Percentiles rank a stretch among this genome's conserved stretches.
Evolutionary conservation across 2,888 invertebrate genomes (phyloP).

Genomic region (Eumacrocentrus americanus): DNA sequence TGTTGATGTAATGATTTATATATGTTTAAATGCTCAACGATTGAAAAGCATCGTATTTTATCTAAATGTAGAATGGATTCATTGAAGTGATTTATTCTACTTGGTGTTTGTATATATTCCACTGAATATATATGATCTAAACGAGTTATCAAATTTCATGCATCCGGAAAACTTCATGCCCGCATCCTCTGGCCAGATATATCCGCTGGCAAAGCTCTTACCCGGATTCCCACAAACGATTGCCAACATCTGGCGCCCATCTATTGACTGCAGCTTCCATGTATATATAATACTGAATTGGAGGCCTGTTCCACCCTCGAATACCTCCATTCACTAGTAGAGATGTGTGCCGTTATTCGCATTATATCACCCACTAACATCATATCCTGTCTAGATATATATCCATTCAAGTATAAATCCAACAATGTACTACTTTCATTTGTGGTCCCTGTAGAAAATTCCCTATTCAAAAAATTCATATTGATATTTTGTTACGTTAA

Average conservation of each 20-base stretch:
- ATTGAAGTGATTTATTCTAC: background rate
- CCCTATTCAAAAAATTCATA: background rate
- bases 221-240: slow-evolving; percentile 37
- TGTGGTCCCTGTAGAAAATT: background rate
- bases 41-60: background rate
- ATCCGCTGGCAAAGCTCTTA: slow-evolving; percentile 26
- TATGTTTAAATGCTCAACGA: background rate
- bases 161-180: slow-evolving; percentile 40
- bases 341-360: too few species aligned
- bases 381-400: too few species aligned
- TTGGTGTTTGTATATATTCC: background rate
- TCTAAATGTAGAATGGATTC: background rate
- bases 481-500: background rate
- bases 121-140: background rate
- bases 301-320: slow-evolving; percentile 16
- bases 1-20: too few species aligned
- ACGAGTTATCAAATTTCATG: slow-evolving; percentile 48
- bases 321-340: too few species aligned
- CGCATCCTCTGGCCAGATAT: slow-evolving; percentile 27
- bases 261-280: slow-evolving; percentile 40
- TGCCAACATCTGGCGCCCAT: slow-evolving; percentile 48
- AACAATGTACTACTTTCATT: slow-evolving; percentile 8
- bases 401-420: slow-evolving; percentile 4
- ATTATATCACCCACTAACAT: too few species aligned
- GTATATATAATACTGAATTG: slow-evolving; percentile 23